Evolutionary conservation across 1,140 invertebrate genomes (phyloP).

Genomic region (Aphelenchoides besseyi): DNA sequence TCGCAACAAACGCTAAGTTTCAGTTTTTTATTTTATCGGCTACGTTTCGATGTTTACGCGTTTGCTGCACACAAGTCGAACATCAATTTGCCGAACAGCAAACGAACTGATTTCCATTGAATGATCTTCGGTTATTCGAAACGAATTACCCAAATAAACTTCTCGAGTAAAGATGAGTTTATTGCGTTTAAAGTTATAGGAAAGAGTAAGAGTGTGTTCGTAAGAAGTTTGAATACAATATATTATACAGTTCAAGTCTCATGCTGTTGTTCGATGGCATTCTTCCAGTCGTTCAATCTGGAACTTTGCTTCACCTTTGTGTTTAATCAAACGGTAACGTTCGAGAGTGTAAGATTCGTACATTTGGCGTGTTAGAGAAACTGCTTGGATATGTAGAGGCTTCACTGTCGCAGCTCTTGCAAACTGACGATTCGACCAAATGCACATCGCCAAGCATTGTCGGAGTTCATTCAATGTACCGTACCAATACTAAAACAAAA

Average conservation of each 20-base stretch:
- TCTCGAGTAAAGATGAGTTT: too few species aligned
- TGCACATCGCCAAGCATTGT: slow-evolving; percentile 12
- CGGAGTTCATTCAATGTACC: neutral
- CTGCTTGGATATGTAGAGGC: slow-evolving; percentile 2
- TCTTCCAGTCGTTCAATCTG: neutral
- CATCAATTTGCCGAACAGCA: too few species aligned
- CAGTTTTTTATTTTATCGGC: too few species aligned
- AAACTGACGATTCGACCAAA: neutral
- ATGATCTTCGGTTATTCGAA: too few species aligned
- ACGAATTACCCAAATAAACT: too few species aligned
- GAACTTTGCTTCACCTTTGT: neutral
- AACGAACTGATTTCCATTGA: too few species aligned
- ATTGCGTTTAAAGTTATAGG: too few species aligned
- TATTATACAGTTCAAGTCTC: neutral
- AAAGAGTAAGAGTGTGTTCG: neutral
- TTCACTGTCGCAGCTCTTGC: neutral
- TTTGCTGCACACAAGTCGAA: too few species aligned
- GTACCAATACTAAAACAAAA: slow-evolving; percentile 10
- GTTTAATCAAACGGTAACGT: neutral
- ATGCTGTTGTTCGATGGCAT: neutral
- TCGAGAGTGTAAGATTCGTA: slow-evolving; percentile 13
- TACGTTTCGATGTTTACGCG: too few species aligned
- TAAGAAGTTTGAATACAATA: neutral
- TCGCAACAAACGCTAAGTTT: too few species aligned
- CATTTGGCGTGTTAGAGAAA: slow-evolving; percentile 1